Conservation (phyloP, 2,888 invertebrate species). For the Drosophila algonquin region DNA sequence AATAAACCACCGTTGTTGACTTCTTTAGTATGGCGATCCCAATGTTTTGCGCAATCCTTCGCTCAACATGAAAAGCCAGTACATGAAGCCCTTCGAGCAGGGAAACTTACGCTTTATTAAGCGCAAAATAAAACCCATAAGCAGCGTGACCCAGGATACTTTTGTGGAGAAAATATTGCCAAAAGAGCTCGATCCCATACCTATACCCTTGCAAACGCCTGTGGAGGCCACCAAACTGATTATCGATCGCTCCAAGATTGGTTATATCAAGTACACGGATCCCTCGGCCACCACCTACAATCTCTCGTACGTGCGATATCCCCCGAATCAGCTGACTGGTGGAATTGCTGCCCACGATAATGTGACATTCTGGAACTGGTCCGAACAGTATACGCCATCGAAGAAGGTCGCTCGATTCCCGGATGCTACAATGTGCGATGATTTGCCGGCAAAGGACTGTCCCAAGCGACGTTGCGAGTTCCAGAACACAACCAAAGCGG, state of each 20-base stretch:
- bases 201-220: slow-evolving; percentile 50
- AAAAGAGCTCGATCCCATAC: slow-evolving; percentile 34
- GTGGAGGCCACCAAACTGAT: slow-evolving; percentile 54
- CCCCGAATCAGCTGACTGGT: slow-evolving; percentile 53
- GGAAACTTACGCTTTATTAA: slow-evolving; percentile 67
- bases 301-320: slow-evolving; percentile 66
- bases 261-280: slow-evolving; percentile 78
- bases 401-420: slow-evolving; percentile 51
- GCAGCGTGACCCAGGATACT: slow-evolving; percentile 71
- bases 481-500: slow-evolving; percentile 59
- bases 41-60: slow-evolving; percentile 70
- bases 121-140: slow-evolving; percentile 66
- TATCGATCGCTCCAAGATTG: slow-evolving; percentile 71
- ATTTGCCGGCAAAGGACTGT: slow-evolving; percentile 52
- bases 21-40: slow-evolving; percentile 68
- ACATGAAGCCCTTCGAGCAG: slow-evolving; percentile 78
- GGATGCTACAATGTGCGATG: slow-evolving; percentile 64
- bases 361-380: slow-evolving; percentile 83
- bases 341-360: slow-evolving; percentile 74
- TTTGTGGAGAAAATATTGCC: slow-evolving; percentile 61
- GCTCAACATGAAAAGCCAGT: slow-evolving; percentile 64
- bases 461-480: slow-evolving; percentile 72
- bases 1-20: neutral
- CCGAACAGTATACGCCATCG: slow-evolving; percentile 34
- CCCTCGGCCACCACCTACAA: slow-evolving; percentile 79